phyloP scores from a whole-genome alignment of 2,113 vertebrate species.

The Aphelocoma coerulescens region DNA sequence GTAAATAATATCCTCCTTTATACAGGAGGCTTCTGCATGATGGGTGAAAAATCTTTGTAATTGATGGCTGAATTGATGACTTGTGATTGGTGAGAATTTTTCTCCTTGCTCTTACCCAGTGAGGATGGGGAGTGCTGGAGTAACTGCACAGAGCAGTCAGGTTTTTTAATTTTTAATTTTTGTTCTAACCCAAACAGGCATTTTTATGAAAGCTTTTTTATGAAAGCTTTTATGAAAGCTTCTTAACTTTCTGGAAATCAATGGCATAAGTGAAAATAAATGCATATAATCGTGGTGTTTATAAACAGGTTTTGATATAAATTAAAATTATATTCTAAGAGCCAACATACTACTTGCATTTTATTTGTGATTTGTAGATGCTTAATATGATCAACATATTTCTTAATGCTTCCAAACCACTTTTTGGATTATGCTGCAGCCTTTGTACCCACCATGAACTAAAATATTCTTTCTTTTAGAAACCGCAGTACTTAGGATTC shows the following conservation, averaged over 20 bases:
- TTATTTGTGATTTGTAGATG: neutral
- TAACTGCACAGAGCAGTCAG: fast-evolving
- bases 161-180: neutral
- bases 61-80: neutral
- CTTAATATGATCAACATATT: neutral
- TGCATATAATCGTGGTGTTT: neutral
- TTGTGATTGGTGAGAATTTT: neutral
- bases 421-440: neutral
- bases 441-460: neutral
- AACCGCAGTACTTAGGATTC: constrained; percentile 88
- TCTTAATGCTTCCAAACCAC: neutral
- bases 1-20: neutral
- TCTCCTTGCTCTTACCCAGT: neutral
- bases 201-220: neutral
- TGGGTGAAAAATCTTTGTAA: neutral
- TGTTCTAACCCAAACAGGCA: neutral
- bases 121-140: neutral
- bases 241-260: neutral
- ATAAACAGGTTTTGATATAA: neutral
- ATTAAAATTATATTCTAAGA: neutral
- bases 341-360: neutral
- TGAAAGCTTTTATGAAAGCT: neutral
- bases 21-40: neutral
- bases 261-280: neutral
- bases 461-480: constrained; percentile 64